A percentile compares a stretch with the other conserved stretches of the same genome.
Evolutionary conservation across 2,113 vertebrate genomes (phyloP).

Genomic region (Rhea americana): DNA sequence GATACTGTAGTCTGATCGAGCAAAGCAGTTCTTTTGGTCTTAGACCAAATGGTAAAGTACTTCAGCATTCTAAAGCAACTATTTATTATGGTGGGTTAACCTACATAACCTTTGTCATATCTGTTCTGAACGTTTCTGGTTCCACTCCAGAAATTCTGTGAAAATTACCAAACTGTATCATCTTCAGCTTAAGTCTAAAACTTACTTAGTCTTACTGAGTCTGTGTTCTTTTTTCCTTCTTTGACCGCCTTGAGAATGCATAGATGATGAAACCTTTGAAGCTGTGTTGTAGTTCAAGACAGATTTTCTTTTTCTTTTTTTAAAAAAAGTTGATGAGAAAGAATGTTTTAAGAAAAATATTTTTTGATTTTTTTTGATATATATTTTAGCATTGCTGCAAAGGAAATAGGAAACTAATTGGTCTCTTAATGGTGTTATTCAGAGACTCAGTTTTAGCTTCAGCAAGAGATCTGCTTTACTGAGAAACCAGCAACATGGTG

Average conservation of each 20-base stretch:
- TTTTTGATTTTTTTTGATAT: neutral
- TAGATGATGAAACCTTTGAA: neutral
- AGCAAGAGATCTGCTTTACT: neutral
- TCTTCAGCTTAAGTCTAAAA: neutral
- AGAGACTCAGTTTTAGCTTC: constrained; percentile 32
- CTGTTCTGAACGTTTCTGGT: neutral
- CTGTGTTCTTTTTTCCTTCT: neutral
- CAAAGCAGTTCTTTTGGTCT: neutral
- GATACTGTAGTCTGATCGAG: neutral
- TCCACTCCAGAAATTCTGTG: neutral
- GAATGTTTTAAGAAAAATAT: neutral
- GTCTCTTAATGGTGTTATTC: constrained; percentile 24
- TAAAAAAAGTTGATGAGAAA: neutral
- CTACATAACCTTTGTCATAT: neutral
- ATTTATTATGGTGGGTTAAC: neutral
- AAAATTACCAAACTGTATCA: neutral
- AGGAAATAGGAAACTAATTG: neutral
- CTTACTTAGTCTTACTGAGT: neutral
- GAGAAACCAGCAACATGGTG: constrained; percentile 31
- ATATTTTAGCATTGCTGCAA: neutral
- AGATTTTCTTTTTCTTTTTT: neutral
- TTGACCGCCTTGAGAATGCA: neutral
- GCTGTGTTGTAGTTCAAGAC: neutral
- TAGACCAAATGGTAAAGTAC: neutral
- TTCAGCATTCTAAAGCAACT: neutral